phyloP scores from a whole-genome alignment of 2,797 vertebrate genomes.

The Anas acuta region DNA sequence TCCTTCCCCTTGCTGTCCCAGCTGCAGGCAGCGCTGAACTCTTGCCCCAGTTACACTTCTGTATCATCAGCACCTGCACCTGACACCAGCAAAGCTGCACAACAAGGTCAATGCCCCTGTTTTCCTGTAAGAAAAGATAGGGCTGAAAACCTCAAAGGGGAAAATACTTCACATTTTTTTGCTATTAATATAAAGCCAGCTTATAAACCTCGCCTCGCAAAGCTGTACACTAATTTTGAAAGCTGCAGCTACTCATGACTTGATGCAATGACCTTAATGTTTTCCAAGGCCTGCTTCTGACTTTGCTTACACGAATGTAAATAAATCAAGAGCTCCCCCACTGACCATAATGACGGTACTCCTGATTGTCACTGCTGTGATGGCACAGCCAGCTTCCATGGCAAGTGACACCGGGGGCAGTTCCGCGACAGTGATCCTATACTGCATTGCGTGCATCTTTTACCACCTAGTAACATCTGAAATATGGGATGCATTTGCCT shows the following conservation, averaged over 20 bases:
- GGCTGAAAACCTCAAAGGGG: neutral
- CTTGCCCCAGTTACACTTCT: neutral
- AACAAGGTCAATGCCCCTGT: neutral
- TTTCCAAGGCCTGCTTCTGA: slow-evolving; percentile 34
- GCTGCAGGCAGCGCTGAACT: fast-evolving
- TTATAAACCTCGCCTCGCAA: slow-evolving; percentile 1
- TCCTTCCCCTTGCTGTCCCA: neutral
- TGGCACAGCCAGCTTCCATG: neutral
- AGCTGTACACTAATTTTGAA: slow-evolving; percentile 1
- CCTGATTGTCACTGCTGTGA: slow-evolving; percentile 31
- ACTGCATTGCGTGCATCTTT: neutral
- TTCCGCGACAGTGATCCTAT: slow-evolving; percentile 4
- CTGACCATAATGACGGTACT: slow-evolving; percentile 46
- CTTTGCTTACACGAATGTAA: slow-evolving; percentile 36
- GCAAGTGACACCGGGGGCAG: slow-evolving; percentile 19
- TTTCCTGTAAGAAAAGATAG: neutral
- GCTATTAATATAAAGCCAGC: slow-evolving; percentile 17
- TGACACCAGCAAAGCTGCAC: neutral
- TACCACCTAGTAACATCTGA: slow-evolving; percentile 40
- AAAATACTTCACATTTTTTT: slow-evolving; percentile 29
- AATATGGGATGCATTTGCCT: slow-evolving; percentile 48
- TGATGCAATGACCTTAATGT: slow-evolving; percentile 10
- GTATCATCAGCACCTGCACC: neutral
- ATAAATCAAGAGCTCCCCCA: slow-evolving; percentile 47
- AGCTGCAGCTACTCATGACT: slow-evolving; percentile 8